phyloP scores from a whole-genome alignment of 2,113 vertebrate species.

The Morone chrysops region DNA sequence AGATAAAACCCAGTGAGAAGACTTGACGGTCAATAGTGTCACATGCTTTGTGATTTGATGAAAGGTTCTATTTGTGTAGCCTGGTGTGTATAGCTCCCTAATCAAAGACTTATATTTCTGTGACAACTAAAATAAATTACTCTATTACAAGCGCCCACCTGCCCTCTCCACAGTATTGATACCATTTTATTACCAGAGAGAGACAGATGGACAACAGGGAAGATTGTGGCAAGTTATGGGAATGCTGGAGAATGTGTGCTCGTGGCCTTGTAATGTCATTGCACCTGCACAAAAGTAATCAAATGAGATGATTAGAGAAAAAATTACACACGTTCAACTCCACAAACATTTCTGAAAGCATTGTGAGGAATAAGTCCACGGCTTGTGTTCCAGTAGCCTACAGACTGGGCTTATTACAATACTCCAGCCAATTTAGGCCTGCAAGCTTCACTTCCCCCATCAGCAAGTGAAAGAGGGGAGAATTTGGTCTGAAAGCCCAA shows the following conservation, averaged over 20 bases:
- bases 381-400: constrained; percentile 36
- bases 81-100: constrained; percentile 75
- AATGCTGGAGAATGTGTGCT: constrained; percentile 41
- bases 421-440: constrained; percentile 69
- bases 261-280: constrained; percentile 31
- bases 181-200: constrained; percentile 69
- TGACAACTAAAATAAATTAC: constrained; percentile 85
- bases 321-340: constrained; percentile 41
- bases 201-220: constrained; percentile 68
- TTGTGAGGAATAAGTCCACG: constrained; percentile 6
- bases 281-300: constrained; percentile 53
- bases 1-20: constrained; percentile 57
- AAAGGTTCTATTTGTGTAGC: constrained; percentile 80
- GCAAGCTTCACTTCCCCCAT: constrained; percentile 72
- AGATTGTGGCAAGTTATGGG: constrained; percentile 53
- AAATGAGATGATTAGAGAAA: constrained; percentile 35
- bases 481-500: constrained; percentile 83
- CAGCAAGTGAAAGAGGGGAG: constrained; percentile 67
- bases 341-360: constrained; percentile 46
- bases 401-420: constrained; percentile 66
- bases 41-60: constrained; percentile 84
- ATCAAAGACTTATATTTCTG: constrained; percentile 83
- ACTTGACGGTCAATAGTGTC: constrained; percentile 77
- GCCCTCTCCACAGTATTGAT: constrained; percentile 78
- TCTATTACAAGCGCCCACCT: constrained; percentile 81